A percentile compares a stretch with the other conserved stretches of the same genome.
Evolutionary conservation across 37 sponge, comb jelly and placozoan species (phyloP).

Genomic region (Petrosia ficiformis): DNA sequence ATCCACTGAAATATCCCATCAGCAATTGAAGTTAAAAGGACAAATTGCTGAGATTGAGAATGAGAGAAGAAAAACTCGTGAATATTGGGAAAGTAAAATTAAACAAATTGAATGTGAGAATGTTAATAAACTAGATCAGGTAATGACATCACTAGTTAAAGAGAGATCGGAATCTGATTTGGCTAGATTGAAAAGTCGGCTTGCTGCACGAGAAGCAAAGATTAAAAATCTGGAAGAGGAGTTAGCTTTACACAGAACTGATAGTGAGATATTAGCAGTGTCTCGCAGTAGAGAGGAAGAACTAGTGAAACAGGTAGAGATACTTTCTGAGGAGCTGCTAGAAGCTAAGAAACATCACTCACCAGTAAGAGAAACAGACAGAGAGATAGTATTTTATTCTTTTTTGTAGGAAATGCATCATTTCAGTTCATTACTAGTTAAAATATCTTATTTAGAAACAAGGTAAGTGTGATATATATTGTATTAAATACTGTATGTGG

Average conservation of each 20-base stretch:
- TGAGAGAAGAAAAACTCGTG: background rate
- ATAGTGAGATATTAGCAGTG: constrained; percentile 11
- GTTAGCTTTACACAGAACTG: constrained; percentile 23
- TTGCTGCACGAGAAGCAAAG: constrained; percentile 45
- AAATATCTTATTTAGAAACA: constrained; percentile 37
- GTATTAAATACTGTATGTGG: background rate
- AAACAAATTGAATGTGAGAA: constrained; percentile 10
- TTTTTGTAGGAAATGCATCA: constrained; percentile 69
- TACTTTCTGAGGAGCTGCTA: constrained; percentile 33
- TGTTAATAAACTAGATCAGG: constrained; percentile 15
- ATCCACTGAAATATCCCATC: constrained; percentile 19
- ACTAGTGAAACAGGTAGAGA: constrained; percentile 38
- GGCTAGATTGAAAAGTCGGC: constrained; percentile 25
- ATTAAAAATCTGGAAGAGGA: constrained; percentile 26
- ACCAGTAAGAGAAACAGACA: constrained; percentile 32
- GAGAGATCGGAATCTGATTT: constrained; percentile 37
- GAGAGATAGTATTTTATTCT: background rate
- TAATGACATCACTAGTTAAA: constrained; percentile 39
- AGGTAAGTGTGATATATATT: constrained; percentile 20
- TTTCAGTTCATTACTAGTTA: constrained; percentile 30
- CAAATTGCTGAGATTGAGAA: constrained; percentile 53
- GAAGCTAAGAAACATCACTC: constrained; percentile 66
- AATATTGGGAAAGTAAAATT: constrained; percentile 43
- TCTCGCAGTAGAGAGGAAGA: constrained; percentile 19
- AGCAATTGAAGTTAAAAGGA: constrained; percentile 41